These are phyloP conservation scores for Hylaeus anthracinus DNA, from an alignment of 1,140 invertebrate genomes.

Conservation along the genomic window DNA sequence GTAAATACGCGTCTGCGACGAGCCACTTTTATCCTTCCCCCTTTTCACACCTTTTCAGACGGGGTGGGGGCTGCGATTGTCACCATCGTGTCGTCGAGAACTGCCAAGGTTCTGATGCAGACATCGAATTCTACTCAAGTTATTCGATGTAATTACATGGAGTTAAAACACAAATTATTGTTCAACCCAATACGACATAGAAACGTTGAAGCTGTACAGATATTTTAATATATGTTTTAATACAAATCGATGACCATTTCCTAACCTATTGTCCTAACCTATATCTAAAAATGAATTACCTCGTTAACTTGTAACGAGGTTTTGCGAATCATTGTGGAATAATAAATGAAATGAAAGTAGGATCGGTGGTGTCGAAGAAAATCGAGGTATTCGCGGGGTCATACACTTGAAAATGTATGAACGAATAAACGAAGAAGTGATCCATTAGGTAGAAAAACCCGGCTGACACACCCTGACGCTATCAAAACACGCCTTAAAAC, in stretches of 20 bases:
- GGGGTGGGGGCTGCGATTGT: not conserved
- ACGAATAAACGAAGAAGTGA: slow-evolving; percentile 68
- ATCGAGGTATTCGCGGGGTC: slow-evolving; percentile 57
- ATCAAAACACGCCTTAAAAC: slow-evolving; percentile 79
- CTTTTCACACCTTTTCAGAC: slow-evolving; percentile 28
- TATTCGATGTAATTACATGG: no score
- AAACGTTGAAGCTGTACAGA: not conserved
- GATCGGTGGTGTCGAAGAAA: not conserved
- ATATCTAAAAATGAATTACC: not conserved
- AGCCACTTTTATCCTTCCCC: slow-evolving; percentile 39
- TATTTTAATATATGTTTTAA: no score
- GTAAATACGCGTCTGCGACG: slow-evolving; percentile 62
- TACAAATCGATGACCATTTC: no score
- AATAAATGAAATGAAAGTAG: slow-evolving; percentile 1
- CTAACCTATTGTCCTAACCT: no score
- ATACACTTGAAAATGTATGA: slow-evolving; percentile 66
- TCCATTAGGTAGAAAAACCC: slow-evolving; percentile 77
- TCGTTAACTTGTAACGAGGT: not conserved
- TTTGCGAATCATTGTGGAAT: not conserved
- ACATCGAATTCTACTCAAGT: no score
- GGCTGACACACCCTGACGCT: slow-evolving; percentile 76
- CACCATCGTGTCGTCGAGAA: slow-evolving; percentile 9
- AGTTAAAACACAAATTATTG: not conserved
- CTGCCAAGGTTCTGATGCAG: no score
- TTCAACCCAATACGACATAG: not conserved